phyloP scores from a whole-genome alignment of 2,888 invertebrate genomes.

The Tineola bisselliella region DNA sequence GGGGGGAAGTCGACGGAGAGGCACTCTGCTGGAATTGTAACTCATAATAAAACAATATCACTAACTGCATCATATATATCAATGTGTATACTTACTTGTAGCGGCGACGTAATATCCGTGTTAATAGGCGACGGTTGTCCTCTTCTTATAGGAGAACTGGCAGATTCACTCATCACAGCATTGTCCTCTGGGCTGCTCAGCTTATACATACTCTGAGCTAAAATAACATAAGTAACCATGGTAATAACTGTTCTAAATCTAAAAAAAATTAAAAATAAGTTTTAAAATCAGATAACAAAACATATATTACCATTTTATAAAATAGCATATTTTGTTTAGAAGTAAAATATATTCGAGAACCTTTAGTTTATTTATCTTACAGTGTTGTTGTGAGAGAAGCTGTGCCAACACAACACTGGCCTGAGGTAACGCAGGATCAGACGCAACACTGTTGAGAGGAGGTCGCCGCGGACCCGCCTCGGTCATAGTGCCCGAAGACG shows the following conservation, averaged over 20 bases:
- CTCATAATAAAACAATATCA: not conserved
- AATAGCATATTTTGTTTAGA: not conserved
- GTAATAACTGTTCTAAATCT: too few species aligned
- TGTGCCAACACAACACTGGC: conserved; percentile 85
- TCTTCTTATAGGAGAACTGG: conserved; percentile 49
- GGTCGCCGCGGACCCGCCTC: conserved; percentile 42
- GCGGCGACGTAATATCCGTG: conserved; percentile 60
- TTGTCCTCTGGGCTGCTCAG: conserved; percentile 52
- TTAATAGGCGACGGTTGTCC: conserved; percentile 55
- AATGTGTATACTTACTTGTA: conserved; percentile 33
- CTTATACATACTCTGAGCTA: conserved; percentile 63
- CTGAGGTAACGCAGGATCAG: conserved; percentile 78
- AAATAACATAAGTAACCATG: conserved; percentile 25
- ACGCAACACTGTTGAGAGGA: conserved; percentile 77
- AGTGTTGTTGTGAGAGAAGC: conserved; percentile 74
- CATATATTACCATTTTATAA: not conserved
- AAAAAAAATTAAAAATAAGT: not conserved
- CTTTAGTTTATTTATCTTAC: conserved; percentile 46
- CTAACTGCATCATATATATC: not conserved
- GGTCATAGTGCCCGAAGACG: conserved; percentile 62
- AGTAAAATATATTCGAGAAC: conserved; percentile 1
- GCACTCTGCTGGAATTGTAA: conserved; percentile 9
- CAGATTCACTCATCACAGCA: conserved; percentile 33
- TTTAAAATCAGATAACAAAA: not conserved
- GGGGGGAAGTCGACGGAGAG: conserved; percentile 46